Evolutionary conservation across 2,888 invertebrate species (phyloP), one percentile per base, ranked within the genome.

Genomic region (Magallana nippona): DNA sequence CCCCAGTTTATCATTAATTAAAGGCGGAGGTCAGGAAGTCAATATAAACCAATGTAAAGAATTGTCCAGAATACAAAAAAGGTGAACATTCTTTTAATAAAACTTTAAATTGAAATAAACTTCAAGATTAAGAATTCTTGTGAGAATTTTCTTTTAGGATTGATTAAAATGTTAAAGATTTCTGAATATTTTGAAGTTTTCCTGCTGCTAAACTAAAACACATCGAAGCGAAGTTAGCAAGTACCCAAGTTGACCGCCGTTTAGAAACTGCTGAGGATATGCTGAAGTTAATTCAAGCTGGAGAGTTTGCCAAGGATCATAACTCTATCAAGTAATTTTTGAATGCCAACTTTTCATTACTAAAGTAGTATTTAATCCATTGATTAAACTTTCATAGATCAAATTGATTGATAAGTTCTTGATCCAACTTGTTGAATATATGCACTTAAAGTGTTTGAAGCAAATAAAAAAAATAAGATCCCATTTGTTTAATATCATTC

Each of bases 41-140:
- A 91, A 90, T 81, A 82, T 91, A 13, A 88, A 89, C 32, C 91
- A 93, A 84, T 92, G 93, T 84, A 90, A 91, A 82, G 93, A 93
- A 83, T 88, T 93, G 11, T 87, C 90, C 19, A 88, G 93, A 55
- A 89, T 93, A 17, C 91, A 93, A 82, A 81, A 15, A 17, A 83
- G 79, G 79, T 79, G 58, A 78, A 44, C 44, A 44, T 44, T 44
- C 8, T 8, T 44, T 8, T 8, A 44, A 44, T 44, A 8, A 44
- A 8, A 44, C 44, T 44, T 44, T 44, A 27, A 27, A 27, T 2
- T 27, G 27, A 27, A 1, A 27, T 27, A 27, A 27, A 44, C 0
- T 44, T 44, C 44, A 44, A 44, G 5, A 44, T 44, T 3, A 44
- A 44, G 44, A 5, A 44, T 77, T 32, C 77, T 13, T 32, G 44